Conservation (phyloP, 53 echinoderm and acorn worm genomes). For the Paelopatides confundens region DNA sequence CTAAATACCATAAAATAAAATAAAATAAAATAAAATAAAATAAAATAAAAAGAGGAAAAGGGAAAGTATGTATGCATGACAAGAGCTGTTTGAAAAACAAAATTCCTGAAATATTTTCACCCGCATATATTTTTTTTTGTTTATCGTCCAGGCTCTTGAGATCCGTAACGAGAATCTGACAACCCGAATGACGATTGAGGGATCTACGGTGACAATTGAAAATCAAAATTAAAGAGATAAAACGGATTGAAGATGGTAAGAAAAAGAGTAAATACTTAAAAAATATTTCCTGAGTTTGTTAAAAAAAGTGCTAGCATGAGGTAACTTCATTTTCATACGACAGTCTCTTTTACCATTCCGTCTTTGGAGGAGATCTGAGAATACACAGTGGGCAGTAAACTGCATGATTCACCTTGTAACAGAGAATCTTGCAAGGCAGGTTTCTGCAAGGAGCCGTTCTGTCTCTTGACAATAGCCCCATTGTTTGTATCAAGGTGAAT, state of each 20-base stretch:
- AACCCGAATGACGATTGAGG: neutral
- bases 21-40: neutral
- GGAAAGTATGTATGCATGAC: neutral
- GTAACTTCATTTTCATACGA: constrained; percentile 20
- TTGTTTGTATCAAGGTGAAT: neutral
- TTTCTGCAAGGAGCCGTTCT: neutral
- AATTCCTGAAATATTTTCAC: neutral
- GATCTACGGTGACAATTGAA: neutral
- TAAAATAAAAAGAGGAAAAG: neutral
- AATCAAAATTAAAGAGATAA: neutral
- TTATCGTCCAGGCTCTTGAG: neutral
- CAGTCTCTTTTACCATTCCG: neutral
- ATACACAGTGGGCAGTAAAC: neutral
- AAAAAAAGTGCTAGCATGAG: constrained; percentile 15
- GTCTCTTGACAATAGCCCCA: neutral
- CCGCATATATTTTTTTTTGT: neutral
- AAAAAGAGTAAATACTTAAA: constrained; percentile 15
- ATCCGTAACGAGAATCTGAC: neutral
- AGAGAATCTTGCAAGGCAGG: neutral
- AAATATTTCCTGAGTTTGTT: constrained; percentile 28
- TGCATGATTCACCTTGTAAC: neutral
- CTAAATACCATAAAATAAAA: neutral
- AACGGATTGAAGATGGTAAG: constrained; percentile 7
- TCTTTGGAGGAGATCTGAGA: neutral
- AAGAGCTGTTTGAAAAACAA: neutral